These are phyloP conservation scores for Glyphotaelius pellucidus DNA, from an alignment of 2,888 invertebrate genomes.

Conservation along the genomic window DNA sequence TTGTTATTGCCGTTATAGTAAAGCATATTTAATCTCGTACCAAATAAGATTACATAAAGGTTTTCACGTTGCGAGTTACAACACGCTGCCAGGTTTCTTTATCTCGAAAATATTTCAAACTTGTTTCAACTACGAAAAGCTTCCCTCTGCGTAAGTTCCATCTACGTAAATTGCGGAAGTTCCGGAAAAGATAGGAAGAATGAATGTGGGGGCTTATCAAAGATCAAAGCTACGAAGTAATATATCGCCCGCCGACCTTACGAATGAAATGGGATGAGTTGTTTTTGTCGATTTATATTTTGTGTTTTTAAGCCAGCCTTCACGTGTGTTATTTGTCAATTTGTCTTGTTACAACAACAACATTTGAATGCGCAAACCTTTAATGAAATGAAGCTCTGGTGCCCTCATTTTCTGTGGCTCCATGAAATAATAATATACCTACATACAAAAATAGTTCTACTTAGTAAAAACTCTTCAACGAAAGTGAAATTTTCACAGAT, in stretches of 20 bases:
- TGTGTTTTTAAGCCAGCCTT: background rate
- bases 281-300: background rate
- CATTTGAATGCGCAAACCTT: background rate
- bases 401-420: background rate
- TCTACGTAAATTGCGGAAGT: background rate
- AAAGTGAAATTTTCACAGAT: background rate
- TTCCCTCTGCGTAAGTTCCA: background rate
- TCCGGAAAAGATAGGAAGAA: background rate
- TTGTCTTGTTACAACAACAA: background rate
- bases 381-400: background rate
- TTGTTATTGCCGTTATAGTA: background rate
- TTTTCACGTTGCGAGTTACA: background rate
- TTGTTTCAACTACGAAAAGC: background rate
- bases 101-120: background rate
- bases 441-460: too few species aligned
- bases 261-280: background rate
- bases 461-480: background rate
- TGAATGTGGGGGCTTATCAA: background rate
- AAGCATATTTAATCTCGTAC: background rate
- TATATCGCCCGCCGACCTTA: background rate
- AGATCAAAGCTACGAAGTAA: background rate
- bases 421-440: background rate
- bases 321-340: background rate
- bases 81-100: background rate
- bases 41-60: background rate